phyloP scores from a whole-genome alignment of 2,113 vertebrate genomes.

The Sterrhoptilus dennistouni region DNA sequence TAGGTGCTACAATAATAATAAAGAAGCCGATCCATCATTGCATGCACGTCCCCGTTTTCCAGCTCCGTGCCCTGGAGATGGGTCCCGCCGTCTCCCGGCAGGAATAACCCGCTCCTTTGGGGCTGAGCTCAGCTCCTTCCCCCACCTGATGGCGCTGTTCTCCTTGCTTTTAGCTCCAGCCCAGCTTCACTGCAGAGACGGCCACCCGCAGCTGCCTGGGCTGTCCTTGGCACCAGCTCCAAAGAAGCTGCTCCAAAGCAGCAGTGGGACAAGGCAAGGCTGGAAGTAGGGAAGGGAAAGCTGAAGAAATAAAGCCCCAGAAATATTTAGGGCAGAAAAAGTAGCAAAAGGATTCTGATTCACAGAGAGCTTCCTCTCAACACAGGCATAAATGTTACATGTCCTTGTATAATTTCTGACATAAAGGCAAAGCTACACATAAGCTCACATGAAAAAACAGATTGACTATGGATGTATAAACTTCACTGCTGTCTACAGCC shows the following conservation, averaged over 20 bases:
- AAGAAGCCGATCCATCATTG: accelerated
- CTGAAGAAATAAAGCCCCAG: not conserved
- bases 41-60: accelerated
- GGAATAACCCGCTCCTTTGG: accelerated
- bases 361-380: not conserved
- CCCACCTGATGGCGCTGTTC: slow-evolving; percentile 56
- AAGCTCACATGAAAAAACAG: not conserved
- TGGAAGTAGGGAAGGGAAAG: not conserved
- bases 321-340: not conserved
- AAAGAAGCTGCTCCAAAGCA: not conserved
- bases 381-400: not conserved
- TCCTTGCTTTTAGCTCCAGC: not conserved
- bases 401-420: not conserved
- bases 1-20: not conserved
- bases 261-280: accelerated
- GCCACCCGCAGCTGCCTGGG: not conserved
- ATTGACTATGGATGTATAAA: not conserved
- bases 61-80: not conserved
- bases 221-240: not conserved
- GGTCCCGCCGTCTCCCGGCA: accelerated
- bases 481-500: not conserved
- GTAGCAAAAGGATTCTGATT: not conserved
- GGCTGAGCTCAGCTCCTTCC: not conserved
- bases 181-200: accelerated
- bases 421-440: not conserved